Base-by-base conservation (phyloP, 2,888 invertebrate species). In the Phortica magna region DNA sequence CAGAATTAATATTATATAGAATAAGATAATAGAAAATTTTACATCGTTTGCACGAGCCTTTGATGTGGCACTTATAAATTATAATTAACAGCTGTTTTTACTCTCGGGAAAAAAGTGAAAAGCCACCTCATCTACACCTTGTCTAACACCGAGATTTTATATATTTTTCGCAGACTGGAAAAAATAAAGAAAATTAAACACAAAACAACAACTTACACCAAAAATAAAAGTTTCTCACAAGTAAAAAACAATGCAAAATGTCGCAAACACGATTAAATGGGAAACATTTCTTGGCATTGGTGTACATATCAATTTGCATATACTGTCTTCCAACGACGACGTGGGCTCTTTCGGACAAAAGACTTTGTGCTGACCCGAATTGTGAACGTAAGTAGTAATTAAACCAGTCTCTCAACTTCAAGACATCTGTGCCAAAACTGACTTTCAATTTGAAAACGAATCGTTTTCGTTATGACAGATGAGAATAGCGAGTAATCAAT, bases 341-440 rank as follows among this genome's bases (percentile, higher is more conserved):
- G 80, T 78, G 80, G 80, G 83, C 82, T 91, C 92, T 94, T 87
- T 95, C 95, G 75, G 94, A 95, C 89, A 94, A 94, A 92, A 93
- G 95, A 87, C 92, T 93, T 89, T 96, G 96, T 93, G 95, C 93
- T 83, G 94, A 96, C 92, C 91, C 93, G 90, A 92, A 94, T 89
- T 96, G 96, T 92, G 93, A 93, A 92, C 94, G 96, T 96, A 93
- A 91, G 90, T 89, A 88, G 17, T 53, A 22, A 5, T 7, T n/a
- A n/a, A 17, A 17, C 59, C 42, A 14, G 73, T 73, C 42, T 4
- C 39, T 65, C 12, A 14, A 14, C 65, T 31, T 31, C 31, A 31
- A 31, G 31, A 31, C 31, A 31, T 31, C 31, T 31, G 31, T 31
- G 31, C 31, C 31, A 31, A 31, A 31, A 31, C 31, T 31, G 31